Evolutionary conservation across 2,888 invertebrate genomes (phyloP).

Genomic region (Acronicta aceris): DNA sequence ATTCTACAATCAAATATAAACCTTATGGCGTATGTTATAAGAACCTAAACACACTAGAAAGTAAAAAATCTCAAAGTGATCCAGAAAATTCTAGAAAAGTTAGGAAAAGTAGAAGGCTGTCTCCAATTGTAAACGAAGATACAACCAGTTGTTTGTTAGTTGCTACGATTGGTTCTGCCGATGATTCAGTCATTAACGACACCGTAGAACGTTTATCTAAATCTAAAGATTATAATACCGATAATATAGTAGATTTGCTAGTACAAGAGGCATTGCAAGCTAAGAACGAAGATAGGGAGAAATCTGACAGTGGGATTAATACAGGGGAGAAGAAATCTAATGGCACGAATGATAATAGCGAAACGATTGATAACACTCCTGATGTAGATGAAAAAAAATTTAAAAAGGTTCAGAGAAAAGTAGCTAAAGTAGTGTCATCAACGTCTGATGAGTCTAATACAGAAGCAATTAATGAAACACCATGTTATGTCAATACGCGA

Average conservation of each 20-base stretch:
- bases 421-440: conserved; percentile 54
- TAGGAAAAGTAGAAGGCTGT: conserved; percentile 39
- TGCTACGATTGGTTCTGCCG: conserved; percentile 69
- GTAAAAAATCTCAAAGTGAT: conserved; percentile 61
- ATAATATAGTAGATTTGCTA: conserved; percentile 72
- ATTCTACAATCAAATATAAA: conserved; percentile 57
- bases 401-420: conserved; percentile 27
- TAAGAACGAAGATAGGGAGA: conserved; percentile 38
- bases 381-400: conserved; percentile 33
- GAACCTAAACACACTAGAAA: conserved; percentile 29
- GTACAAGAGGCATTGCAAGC: conserved; percentile 71
- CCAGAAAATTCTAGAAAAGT: conserved; percentile 49
- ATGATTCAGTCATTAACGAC: conserved; percentile 72
- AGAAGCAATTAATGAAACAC: conserved; percentile 69
- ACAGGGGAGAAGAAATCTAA: conserved; percentile 57
- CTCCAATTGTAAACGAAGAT: conserved; percentile 61
- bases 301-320: conserved; percentile 63
- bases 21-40: conserved; percentile 61
- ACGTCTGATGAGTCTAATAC: conserved; percentile 76
- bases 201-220: conserved; percentile 69
- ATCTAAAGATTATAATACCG: conserved; percentile 61
- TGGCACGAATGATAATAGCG: conserved; percentile 50
- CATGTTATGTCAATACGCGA: conserved; percentile 61
- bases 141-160: conserved; percentile 66
- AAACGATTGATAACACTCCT: conserved; percentile 66